phyloP scores from a whole-genome alignment of 1,140 invertebrate genomes.

The Sweltsa coloradensis region DNA sequence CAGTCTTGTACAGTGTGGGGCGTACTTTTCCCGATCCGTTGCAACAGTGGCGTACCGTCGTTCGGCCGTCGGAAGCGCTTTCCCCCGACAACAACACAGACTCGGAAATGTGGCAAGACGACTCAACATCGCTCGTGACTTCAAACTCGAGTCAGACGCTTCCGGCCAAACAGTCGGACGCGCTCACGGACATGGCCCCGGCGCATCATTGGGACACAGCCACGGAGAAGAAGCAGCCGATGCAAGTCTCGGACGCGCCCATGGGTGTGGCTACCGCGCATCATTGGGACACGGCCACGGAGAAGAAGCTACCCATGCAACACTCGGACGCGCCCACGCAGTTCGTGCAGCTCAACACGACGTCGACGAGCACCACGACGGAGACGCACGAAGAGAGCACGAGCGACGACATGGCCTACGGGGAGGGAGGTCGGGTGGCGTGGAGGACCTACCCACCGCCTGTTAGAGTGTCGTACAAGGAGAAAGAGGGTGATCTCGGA shows the following conservation, averaged over 20 bases:
- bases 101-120: conserved; percentile 11
- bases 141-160: background rate
- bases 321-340: too few species aligned
- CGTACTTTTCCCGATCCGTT: conserved; percentile 20
- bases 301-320: too few species aligned
- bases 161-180: background rate
- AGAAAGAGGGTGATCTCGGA: too few species aligned
- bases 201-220: background rate
- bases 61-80: conserved; percentile 24
- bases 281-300: too few species aligned
- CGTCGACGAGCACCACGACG: too few species aligned
- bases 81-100: conserved; percentile 13
- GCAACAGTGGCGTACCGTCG: conserved; percentile 25
- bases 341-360: too few species aligned
- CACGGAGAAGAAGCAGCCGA: background rate
- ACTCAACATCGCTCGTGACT: background rate
- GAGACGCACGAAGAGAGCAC: too few species aligned
- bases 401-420: too few species aligned
- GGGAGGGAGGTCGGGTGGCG: too few species aligned
- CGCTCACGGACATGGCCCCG: background rate
- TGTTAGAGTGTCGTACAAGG: too few species aligned
- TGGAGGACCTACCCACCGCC: too few species aligned
- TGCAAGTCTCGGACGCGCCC: background rate
- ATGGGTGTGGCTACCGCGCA: too few species aligned
- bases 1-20: background rate